A percentile compares a stretch with the other conserved stretches of the same genome.
These are phyloP conservation scores for Dynastes grantii DNA, from an alignment of 2,888 invertebrate genomes.

Conservation along the genomic window DNA sequence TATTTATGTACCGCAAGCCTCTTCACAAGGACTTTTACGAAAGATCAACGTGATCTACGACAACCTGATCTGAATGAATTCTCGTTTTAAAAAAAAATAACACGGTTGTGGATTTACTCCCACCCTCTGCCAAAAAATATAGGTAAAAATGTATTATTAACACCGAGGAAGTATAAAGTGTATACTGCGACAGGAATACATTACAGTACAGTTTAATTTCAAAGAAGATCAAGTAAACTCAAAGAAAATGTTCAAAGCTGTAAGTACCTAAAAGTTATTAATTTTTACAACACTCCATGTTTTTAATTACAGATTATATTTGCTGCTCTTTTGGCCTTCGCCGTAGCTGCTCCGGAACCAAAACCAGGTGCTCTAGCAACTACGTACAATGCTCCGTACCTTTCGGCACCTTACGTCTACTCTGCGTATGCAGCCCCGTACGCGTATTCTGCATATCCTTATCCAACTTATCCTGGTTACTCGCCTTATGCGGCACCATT, in stretches of 20 bases:
- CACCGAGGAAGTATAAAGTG: neutral
- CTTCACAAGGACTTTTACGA: constrained; percentile 11
- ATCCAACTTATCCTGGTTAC: constrained; percentile 59
- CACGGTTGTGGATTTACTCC: neutral
- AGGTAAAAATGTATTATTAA: neutral
- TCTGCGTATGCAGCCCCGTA: constrained; percentile 36
- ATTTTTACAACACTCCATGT: neutral
- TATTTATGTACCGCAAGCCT: neutral
- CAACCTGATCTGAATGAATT: constrained; percentile 23
- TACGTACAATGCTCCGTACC: constrained; percentile 42
- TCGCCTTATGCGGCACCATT: constrained; percentile 44
- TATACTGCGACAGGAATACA: neutral
- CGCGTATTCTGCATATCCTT: constrained; percentile 42
- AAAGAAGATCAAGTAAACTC: neutral
- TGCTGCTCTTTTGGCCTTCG: constrained; percentile 58
- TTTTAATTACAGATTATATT: constrained; percentile 56
- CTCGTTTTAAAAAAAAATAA: neutral
- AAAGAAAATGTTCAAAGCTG: constrained; percentile 49
- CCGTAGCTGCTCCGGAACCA: constrained; percentile 52
- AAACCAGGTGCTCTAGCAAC: constrained; percentile 33
- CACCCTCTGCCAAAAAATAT: neutral
- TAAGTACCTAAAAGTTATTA: constrained; percentile 25
- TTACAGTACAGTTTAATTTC: constrained; percentile 4
- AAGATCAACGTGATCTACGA: constrained; percentile 24
- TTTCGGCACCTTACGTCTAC: constrained; percentile 40